Base-by-base conservation (phyloP, 1,140 invertebrate genomes). In the Atta texana region DNA sequence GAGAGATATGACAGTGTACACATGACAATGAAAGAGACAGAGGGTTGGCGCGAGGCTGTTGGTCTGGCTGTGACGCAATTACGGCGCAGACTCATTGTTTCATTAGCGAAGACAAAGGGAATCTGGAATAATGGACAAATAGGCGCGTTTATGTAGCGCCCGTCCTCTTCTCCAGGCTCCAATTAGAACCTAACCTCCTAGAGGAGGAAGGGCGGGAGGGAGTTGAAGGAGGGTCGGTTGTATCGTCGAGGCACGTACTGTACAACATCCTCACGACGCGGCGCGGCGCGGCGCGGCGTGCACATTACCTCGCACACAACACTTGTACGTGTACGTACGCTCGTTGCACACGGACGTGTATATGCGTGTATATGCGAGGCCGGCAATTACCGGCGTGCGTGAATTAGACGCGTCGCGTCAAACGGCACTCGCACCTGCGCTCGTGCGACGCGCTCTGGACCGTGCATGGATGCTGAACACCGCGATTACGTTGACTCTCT, bases 111-210 rank as follows among this genome's bases (percentile, higher is more conserved):
- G 94, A 95, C 94, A 95, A 95, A 95, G 94, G 88, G 94, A 95
- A 95, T 95, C 94, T 95, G 93, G 91, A 95, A 95, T 95, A 95
- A 95, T 95, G 95, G 92, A 94, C 94, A 95, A 95, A 94, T 95
- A 95, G 94, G 93, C 93, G 94, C 94, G 94, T 95, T 95, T 95
- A 95, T 94, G 93, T 92, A 95, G 93, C 93, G 91, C 94, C 91
- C 75, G 92, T 94, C 91, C 91, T 93, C 92, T 88, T 92, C 93
- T 92, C 87, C 84, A 92, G 94, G 51, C 92, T 94, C 94, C 94
- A 95, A 95, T 95, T 95, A 95, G 93, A 92, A 93, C 86, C 92
- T 93, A 92, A 93, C 86, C 92, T 93, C 87, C 92, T 93, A 91
- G 71, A 71, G 16, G 21, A 16, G 53, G 59, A 86, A 68, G 59